Percentiles rank a stretch among this genome's conserved stretches.
Evolutionary conservation across 2,113 vertebrate genomes (phyloP).

Genomic region (Channa maculata): DNA sequence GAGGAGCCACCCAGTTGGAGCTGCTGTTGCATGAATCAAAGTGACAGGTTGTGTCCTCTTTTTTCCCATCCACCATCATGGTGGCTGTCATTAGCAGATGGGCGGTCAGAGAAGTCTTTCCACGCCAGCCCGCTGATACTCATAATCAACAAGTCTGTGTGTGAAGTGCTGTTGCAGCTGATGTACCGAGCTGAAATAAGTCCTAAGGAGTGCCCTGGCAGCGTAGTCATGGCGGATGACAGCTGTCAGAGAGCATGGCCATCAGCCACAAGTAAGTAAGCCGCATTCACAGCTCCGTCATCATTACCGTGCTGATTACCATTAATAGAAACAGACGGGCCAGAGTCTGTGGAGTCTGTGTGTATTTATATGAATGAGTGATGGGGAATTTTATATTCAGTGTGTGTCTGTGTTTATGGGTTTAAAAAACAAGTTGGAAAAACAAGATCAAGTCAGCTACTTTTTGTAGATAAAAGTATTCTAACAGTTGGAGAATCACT

Average conservation of each 20-base stretch:
- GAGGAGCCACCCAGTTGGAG: conserved; percentile 62
- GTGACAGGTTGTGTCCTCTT: conserved; percentile 75
- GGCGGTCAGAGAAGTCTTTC: conserved; percentile 66
- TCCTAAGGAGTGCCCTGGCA: conserved; percentile 68
- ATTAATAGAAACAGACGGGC: conserved; percentile 71
- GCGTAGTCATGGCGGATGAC: conserved; percentile 70
- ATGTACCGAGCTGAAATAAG: conserved; percentile 68
- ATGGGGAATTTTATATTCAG: conserved; percentile 23
- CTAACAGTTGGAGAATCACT: conserved; percentile 1
- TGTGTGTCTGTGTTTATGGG: conserved; percentile 17
- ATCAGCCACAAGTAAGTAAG: conserved; percentile 69
- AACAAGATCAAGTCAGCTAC: neutral
- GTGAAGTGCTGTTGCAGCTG: conserved; percentile 62
- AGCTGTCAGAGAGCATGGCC: conserved; percentile 79
- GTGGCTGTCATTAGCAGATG: conserved; percentile 75
- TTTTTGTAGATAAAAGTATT: neutral
- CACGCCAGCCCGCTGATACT: conserved; percentile 53
- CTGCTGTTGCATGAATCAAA: conserved; percentile 74
- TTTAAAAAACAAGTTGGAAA: conserved; percentile 34
- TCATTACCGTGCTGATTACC: conserved; percentile 64
- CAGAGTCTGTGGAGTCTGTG: conserved; percentile 37
- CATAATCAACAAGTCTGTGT: conserved; percentile 72
- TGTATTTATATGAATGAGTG: conserved; percentile 37
- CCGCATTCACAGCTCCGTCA: conserved; percentile 65
- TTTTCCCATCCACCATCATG: conserved; percentile 62